Evolutionary conservation across 2,888 invertebrate genomes (phyloP).

Genomic region (Dynastes tityus): DNA sequence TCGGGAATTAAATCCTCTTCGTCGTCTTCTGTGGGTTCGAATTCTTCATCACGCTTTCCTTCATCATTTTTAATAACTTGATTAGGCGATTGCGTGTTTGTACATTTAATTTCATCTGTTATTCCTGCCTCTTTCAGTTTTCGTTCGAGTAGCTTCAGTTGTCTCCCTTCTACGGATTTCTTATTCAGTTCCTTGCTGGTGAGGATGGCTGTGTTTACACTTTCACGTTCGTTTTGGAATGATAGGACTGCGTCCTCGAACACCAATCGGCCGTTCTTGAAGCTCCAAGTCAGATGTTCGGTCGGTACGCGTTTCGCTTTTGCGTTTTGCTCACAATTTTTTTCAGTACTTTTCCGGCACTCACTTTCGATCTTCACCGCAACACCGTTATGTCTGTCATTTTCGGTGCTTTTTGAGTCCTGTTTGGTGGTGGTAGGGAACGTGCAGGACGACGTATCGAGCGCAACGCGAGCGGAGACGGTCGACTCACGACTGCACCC

Average conservation of each 20-base stretch:
- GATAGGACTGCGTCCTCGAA: slow-evolving; percentile 55
- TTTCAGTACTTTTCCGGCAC: slow-evolving; percentile 30
- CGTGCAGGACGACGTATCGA: slow-evolving; percentile 48
- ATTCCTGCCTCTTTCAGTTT: slow-evolving; percentile 65
- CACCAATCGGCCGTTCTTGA: slow-evolving; percentile 63
- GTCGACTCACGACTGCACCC: slow-evolving; percentile 67
- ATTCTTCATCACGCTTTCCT: slow-evolving; percentile 29
- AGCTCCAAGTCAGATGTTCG: slow-evolving; percentile 59
- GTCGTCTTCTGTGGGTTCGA: slow-evolving; percentile 12
- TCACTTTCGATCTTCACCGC: slow-evolving; percentile 43
- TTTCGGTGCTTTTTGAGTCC: slow-evolving; percentile 48
- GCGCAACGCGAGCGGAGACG: slow-evolving; percentile 63
- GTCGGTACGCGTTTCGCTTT: slow-evolving; percentile 38
- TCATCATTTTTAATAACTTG: slow-evolving; percentile 36
- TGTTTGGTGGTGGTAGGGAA: slow-evolving; percentile 52
- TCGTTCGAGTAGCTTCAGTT: slow-evolving; percentile 72
- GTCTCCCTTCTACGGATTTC: slow-evolving; percentile 49
- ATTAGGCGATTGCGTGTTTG: background rate
- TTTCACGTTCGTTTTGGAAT: slow-evolving; percentile 47
- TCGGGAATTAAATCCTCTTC: slow-evolving; percentile 49
- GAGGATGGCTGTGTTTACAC: slow-evolving; percentile 59
- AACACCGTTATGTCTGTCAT: slow-evolving; percentile 28
- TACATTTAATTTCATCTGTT: slow-evolving; percentile 57
- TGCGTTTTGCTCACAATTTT: slow-evolving; percentile 44
- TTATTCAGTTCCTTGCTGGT: slow-evolving; percentile 65